phyloP scores from a whole-genome alignment of 2,113 vertebrate species.

The Paramormyrops kingsleyae region DNA sequence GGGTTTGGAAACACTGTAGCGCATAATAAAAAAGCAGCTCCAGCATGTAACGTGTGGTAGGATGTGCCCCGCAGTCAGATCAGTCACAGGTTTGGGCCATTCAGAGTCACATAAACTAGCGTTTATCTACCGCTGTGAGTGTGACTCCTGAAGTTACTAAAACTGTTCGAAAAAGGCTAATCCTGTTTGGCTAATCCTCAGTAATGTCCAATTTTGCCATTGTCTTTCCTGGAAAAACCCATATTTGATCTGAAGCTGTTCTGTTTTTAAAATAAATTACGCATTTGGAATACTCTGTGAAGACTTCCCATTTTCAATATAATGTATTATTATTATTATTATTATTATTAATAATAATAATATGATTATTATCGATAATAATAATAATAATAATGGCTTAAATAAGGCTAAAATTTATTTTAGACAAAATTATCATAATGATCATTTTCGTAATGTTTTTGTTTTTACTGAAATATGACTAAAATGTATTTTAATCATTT shows the following conservation, averaged over 20 bases:
- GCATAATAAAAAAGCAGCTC: not conserved
- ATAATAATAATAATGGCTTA: not conserved
- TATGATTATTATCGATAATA: too few relatives aligned
- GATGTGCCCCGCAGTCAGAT: not conserved
- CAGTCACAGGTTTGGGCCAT: not conserved
- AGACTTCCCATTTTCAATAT: too few relatives aligned
- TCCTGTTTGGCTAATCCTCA: not conserved
- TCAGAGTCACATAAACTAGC: not conserved
- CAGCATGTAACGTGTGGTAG: not conserved
- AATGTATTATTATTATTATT: too few relatives aligned
- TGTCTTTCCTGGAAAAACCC: not conserved
- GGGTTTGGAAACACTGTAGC: not conserved
- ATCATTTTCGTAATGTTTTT: not conserved
- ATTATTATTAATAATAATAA: too few relatives aligned
- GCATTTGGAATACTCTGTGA: too few relatives aligned
- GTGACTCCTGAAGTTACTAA: not conserved
- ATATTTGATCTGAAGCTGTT: not conserved
- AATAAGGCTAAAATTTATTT: not conserved
- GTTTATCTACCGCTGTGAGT: not conserved
- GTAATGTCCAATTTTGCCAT: not conserved
- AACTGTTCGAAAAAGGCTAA: not conserved
- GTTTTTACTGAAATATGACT: not conserved
- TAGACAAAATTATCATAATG: not conserved
- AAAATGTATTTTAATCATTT: not conserved
- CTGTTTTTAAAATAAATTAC: too few relatives aligned